Percentiles rank a stretch among this genome's conserved stretches.
These are phyloP conservation scores for Matsumurasca onukii DNA, from an alignment of 1,140 invertebrate genomes.

Conservation along the genomic window DNA sequence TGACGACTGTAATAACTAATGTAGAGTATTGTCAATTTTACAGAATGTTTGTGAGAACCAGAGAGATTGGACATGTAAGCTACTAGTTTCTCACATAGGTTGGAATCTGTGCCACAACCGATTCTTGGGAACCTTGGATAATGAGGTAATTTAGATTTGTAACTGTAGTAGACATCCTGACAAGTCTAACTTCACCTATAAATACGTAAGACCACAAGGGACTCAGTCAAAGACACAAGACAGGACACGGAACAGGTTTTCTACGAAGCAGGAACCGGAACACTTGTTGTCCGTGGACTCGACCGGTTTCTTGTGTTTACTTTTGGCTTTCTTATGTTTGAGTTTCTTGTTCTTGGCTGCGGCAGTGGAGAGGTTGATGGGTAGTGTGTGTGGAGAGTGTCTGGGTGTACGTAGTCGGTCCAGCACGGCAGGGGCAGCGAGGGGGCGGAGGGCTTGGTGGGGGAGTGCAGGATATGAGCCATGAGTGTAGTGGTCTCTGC, in stretches of 20 bases:
- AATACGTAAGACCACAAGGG: too few relatives aligned
- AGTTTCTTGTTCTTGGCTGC: constrained; percentile 34
- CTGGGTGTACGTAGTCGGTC: constrained; percentile 23
- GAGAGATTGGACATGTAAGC: too few relatives aligned
- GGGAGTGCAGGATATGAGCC: constrained; percentile 31
- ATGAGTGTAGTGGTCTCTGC: constrained; percentile 46
- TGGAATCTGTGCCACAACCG: too few relatives aligned
- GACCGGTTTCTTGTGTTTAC: constrained; percentile 29
- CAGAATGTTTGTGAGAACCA: too few relatives aligned
- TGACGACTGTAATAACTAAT: too few relatives aligned
- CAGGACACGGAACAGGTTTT: constrained; percentile 49
- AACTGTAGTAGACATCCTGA: too few relatives aligned
- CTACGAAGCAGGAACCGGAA: constrained; percentile 49
- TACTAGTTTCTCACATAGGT: too few relatives aligned
- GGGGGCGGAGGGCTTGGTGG: constrained; percentile 29
- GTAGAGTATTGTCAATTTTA: too few relatives aligned
- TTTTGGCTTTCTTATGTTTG: constrained; percentile 44
- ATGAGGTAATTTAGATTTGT: too few relatives aligned
- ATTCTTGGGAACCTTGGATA: too few relatives aligned
- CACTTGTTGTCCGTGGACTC: constrained; percentile 48
- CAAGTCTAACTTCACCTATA: too few relatives aligned
- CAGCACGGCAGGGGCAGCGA: constrained; percentile 29
- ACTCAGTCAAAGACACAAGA: constrained; percentile 53
- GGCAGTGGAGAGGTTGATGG: constrained; percentile 23
- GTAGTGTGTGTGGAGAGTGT: constrained; percentile 1